Percentiles rank a stretch among this genome's conserved stretches.
Evolutionary conservation across 2,113 vertebrate species (phyloP).

Genomic region (Phyllostomus discolor): DNA sequence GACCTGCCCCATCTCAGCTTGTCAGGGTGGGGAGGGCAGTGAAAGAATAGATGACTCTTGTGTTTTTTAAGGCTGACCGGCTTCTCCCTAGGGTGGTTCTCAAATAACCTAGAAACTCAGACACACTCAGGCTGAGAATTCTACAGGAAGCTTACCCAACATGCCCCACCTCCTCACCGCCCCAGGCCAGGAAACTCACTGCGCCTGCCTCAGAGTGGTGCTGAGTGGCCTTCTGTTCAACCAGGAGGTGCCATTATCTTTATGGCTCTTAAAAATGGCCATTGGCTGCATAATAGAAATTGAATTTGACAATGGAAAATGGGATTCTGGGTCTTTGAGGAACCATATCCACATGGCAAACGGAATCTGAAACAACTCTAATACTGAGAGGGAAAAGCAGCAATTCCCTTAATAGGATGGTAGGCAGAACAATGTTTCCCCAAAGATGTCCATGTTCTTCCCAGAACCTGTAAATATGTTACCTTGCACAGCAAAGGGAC

Average conservation of each 20-base stretch:
- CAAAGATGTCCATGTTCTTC: not conserved
- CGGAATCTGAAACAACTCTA: constrained; percentile 12
- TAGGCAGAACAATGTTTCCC: not conserved
- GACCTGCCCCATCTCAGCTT: not conserved
- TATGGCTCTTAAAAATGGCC: constrained; percentile 14
- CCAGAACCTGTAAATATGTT: not conserved
- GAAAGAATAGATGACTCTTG: not conserved
- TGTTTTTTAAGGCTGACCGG: not conserved
- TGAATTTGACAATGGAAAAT: not conserved
- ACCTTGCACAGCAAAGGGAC: not conserved
- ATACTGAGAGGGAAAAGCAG: not conserved
- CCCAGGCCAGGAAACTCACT: not conserved
- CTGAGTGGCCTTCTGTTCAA: not conserved
- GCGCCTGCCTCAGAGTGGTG: fast-evolving
- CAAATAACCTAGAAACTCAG: not conserved
- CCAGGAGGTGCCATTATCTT: not conserved
- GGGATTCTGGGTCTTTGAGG: not conserved
- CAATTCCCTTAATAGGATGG: not conserved
- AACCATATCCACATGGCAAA: not conserved
- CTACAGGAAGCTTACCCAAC: not conserved
- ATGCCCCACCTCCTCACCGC: fast-evolving
- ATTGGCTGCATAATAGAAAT: not conserved
- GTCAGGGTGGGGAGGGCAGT: not conserved
- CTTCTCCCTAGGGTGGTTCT: not conserved
- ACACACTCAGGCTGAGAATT: not conserved